phyloP scores from a whole-genome alignment of 2,888 invertebrate species.

The Sphinx pinastri region DNA sequence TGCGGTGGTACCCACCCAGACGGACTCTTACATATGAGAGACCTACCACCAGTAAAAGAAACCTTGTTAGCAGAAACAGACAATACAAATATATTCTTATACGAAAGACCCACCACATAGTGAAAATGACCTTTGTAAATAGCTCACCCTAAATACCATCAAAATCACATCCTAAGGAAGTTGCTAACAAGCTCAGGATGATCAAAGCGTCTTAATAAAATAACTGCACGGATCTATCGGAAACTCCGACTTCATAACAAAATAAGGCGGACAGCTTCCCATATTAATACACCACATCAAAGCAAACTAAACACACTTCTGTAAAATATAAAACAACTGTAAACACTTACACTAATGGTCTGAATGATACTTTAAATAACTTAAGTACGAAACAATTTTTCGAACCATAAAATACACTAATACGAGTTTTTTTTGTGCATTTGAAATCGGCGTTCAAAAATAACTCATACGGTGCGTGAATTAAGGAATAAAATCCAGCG shows the following conservation, averaged over 20 bases:
- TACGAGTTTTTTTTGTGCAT: constrained; percentile 31
- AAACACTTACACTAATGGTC: constrained; percentile 47
- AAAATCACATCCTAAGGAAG: constrained; percentile 21
- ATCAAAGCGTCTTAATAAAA: constrained; percentile 23
- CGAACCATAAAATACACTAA: constrained; percentile 48
- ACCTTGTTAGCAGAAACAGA: no score
- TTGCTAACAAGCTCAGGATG: constrained; percentile 12
- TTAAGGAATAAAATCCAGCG: not conserved
- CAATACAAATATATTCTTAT: no score
- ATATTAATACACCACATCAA: constrained; percentile 46
- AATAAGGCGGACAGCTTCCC: not conserved
- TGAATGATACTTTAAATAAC: constrained; percentile 55
- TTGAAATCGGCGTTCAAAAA: not conserved
- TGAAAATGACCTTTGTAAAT: not conserved
- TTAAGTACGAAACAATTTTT: constrained; percentile 49
- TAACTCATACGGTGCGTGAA: not conserved
- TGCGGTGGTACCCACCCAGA: no score
- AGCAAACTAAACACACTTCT: constrained; percentile 45
- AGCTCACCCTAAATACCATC: not conserved
- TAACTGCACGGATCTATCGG: constrained; percentile 4
- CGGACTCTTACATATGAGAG: no score
- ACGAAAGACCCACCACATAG: not conserved
- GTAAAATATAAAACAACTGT: constrained; percentile 51
- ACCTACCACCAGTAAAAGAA: no score
- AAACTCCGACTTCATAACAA: constrained; percentile 7